A percentile compares a stretch with the other conserved stretches of the same genome.
Evolutionary conservation across 2,797 vertebrate genomes (phyloP).

Genomic region (Pangasius macronema): DNA sequence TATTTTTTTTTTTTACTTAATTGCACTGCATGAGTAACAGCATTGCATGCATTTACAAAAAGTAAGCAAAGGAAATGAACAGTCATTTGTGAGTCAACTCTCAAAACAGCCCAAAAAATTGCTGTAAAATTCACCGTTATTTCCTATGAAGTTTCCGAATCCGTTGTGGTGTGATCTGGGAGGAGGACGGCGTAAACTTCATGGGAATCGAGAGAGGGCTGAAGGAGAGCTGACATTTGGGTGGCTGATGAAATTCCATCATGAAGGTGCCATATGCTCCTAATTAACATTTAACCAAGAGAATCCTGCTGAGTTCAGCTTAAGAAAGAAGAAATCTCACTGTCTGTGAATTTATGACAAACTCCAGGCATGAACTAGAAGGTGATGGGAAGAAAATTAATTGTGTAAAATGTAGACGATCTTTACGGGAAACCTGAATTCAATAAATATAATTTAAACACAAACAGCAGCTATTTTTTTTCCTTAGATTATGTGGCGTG

Average conservation of each 20-base stretch:
- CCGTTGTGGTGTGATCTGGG: neutral
- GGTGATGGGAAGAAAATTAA: neutral
- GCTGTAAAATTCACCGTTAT: neutral
- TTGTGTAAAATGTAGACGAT: neutral
- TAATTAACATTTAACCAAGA: neutral
- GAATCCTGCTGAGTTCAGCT: slow-evolving; percentile 11
- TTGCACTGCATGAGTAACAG: neutral
- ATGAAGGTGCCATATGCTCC: neutral
- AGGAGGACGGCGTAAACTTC: neutral
- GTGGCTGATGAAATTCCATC: neutral
- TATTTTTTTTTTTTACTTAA: neutral
- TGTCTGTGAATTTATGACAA: neutral
- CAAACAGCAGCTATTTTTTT: neutral
- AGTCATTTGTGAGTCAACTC: neutral
- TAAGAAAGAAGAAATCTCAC: neutral
- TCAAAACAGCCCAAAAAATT: neutral
- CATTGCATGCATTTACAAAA: neutral
- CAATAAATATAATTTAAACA: neutral
- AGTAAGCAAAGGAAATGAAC: neutral
- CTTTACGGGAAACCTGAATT: neutral
- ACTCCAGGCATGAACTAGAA: neutral
- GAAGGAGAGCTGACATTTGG: neutral
- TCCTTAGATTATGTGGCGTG: too few relatives aligned
- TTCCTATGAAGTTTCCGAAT: neutral
- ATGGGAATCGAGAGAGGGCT: too few relatives aligned